Conservation (phyloP, 2,888 invertebrate genomes). For the Drosophila imparisetae region DNA sequence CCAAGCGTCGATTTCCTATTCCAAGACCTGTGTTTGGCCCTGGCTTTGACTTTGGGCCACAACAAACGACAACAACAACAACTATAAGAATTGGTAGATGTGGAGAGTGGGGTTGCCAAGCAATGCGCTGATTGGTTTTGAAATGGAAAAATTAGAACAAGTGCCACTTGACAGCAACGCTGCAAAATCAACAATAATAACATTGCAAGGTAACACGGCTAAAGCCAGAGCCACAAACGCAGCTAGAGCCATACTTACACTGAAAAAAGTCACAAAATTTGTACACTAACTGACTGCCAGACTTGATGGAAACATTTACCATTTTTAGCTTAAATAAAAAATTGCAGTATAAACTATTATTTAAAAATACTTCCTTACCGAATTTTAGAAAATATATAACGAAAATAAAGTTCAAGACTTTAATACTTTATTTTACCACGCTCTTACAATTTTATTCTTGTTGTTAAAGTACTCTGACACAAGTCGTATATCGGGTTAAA, state of each 20-base stretch:
- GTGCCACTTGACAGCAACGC: slow-evolving; percentile 68
- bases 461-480: background rate
- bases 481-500: background rate
- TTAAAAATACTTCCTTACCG: background rate
- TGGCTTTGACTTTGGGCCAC: slow-evolving; percentile 33
- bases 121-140: slow-evolving; percentile 70
- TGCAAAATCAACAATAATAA: slow-evolving; percentile 77
- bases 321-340: background rate
- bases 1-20: slow-evolving; percentile 49
- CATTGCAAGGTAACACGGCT: slow-evolving; percentile 51
- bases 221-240: slow-evolving; percentile 16
- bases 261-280: background rate
- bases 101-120: slow-evolving; percentile 3
- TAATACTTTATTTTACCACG: background rate
- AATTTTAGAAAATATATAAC: too few relatives aligned
- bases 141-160: slow-evolving; percentile 78
- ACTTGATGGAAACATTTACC: background rate
- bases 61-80: slow-evolving; percentile 18
- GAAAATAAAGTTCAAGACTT: background rate
- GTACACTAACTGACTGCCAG: background rate
- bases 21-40: slow-evolving; percentile 19
- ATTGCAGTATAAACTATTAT: background rate
- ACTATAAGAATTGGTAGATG: background rate
- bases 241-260: slow-evolving; percentile 10
- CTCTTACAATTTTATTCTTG: background rate